A percentile compares a stretch with the other conserved stretches of the same genome.
phyloP scores from a whole-genome alignment of 2,888 invertebrate genomes.

The Yponomeuta plumbellus region DNA sequence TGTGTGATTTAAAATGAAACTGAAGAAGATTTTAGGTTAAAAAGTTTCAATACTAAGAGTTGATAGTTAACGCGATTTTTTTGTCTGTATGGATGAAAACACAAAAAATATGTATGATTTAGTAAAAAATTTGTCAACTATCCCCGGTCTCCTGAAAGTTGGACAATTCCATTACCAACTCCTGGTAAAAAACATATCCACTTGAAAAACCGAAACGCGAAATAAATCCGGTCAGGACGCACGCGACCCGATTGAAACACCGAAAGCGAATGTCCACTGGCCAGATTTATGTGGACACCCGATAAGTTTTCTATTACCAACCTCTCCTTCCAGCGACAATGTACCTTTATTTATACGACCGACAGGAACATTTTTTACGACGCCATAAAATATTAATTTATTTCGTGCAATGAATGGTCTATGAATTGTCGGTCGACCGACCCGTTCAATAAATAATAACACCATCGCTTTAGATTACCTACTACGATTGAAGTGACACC shows the following conservation, averaged over 20 bases:
- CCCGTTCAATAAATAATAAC: background rate
- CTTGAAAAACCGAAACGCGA: background rate
- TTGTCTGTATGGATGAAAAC: too few relatives aligned
- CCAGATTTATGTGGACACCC: constrained; percentile 24
- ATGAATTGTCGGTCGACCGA: background rate
- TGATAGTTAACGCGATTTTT: too few relatives aligned
- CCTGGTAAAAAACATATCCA: background rate
- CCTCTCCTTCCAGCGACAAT: constrained; percentile 35
- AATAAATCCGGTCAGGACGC: background rate
- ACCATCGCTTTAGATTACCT: constrained; percentile 23
- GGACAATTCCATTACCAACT: too few relatives aligned
- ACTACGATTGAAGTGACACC: background rate
- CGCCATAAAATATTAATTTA: constrained; percentile 8
- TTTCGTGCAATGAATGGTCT: background rate
- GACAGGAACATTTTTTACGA: constrained; percentile 5
- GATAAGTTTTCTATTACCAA: constrained; percentile 31
- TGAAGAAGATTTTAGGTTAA: too few relatives aligned
- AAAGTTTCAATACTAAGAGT: too few relatives aligned
- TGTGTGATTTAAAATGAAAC: too few relatives aligned
- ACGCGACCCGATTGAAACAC: constrained; percentile 6
- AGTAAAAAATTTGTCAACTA: too few relatives aligned
- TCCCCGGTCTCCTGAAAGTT: too few relatives aligned
- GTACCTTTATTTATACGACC: background rate
- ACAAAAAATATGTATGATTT: too few relatives aligned
- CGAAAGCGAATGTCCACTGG: constrained; percentile 16